phyloP scores from a whole-genome alignment of 2,113 vertebrate genomes.

The Hippocampus zosterae region DNA sequence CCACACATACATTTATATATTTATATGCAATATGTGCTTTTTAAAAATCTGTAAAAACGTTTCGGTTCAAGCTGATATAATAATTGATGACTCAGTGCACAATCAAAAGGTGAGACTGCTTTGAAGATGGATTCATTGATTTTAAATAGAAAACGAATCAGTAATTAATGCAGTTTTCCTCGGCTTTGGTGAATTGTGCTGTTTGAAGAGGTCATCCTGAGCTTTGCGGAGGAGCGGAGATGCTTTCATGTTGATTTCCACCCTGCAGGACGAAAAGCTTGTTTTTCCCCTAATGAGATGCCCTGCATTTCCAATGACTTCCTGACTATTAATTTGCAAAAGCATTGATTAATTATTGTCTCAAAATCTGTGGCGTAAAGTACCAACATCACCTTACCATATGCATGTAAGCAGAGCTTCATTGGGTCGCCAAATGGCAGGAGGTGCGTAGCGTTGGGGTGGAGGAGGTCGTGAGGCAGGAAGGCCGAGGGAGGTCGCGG shows the following conservation, averaged over 20 bases:
- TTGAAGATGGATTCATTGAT: neutral
- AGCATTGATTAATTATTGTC: neutral
- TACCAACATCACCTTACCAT: neutral
- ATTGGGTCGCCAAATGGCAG: slow-evolving; percentile 65
- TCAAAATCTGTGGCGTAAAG: neutral
- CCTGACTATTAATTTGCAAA: neutral
- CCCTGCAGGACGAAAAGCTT: neutral
- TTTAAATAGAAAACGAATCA: neutral
- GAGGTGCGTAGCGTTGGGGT: slow-evolving; percentile 44
- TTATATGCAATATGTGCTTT: neutral
- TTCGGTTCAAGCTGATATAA: neutral
- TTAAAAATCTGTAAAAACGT: neutral
- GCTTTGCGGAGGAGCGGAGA: neutral
- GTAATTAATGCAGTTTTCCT: neutral
- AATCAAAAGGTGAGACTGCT: neutral
- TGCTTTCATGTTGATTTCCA: slow-evolving; percentile 1
- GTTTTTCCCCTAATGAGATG: neutral
- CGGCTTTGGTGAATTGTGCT: neutral
- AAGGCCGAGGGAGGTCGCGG: slow-evolving; percentile 43
- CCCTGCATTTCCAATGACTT: slow-evolving; percentile 1
- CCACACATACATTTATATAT: neutral
- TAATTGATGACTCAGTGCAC: slow-evolving; percentile 1
- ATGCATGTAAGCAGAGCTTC: slow-evolving; percentile 11
- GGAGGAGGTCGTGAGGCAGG: slow-evolving; percentile 38
- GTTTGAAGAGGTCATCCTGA: slow-evolving; percentile 5